Evolutionary conservation across 53 echinoderm and acorn worm species (phyloP).

Genomic region (Temnopleurus reevesii): DNA sequence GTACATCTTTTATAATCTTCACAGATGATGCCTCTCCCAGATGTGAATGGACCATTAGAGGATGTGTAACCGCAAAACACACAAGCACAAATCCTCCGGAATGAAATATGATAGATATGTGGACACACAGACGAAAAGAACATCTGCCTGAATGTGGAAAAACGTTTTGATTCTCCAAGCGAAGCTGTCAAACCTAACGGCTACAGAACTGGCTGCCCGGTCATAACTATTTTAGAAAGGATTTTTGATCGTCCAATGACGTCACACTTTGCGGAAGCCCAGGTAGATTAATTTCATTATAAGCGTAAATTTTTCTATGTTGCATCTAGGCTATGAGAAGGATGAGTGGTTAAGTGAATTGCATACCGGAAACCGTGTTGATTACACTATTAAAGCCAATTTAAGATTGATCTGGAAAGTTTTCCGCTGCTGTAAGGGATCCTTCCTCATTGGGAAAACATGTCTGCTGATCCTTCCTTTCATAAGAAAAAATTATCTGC

Average conservation of each 20-base stretch:
- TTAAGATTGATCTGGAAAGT: neutral
- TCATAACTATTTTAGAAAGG: neutral
- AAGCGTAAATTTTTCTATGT: constrained; percentile 3
- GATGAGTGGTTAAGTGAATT: constrained; percentile 27
- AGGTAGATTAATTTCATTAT: constrained; percentile 52
- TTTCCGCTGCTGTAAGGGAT: neutral
- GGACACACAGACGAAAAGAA: constrained; percentile 39
- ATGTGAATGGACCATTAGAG: constrained; percentile 7
- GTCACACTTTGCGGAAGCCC: constrained; percentile 17
- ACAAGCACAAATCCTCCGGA: constrained; percentile 23
- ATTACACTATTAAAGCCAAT: constrained; percentile 21
- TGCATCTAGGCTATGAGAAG: neutral
- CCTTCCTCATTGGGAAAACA: neutral
- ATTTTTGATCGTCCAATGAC: constrained; percentile 22
- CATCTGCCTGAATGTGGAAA: constrained; percentile 34
- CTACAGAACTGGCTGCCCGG: neutral
- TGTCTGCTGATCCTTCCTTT: constrained; percentile 9
- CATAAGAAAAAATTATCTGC: neutral
- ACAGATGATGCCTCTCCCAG: constrained; percentile 27
- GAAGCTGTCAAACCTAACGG: neutral
- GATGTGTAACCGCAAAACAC: constrained; percentile 41
- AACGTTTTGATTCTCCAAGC: constrained; percentile 28
- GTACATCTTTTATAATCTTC: neutral
- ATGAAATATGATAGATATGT: constrained; percentile 54
- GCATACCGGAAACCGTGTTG: constrained; percentile 18